Conservation (phyloP, 2,888 invertebrate genomes). For the Melipona beecheii region DNA sequence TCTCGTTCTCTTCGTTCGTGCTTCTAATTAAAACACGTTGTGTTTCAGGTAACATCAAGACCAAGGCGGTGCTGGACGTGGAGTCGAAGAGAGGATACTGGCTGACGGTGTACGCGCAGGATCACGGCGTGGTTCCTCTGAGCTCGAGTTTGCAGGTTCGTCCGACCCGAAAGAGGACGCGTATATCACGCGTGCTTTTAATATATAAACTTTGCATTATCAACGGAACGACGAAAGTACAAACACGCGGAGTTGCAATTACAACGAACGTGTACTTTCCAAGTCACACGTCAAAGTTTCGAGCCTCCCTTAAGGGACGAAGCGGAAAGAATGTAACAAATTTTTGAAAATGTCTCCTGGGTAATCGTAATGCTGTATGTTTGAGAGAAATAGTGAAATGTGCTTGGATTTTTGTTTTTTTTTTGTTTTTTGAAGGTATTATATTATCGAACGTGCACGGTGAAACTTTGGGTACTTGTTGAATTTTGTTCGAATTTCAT, state of each 20-base stretch:
- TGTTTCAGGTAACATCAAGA: conserved; percentile 91
- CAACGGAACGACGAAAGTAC: neutral
- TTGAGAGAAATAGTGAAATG: neutral
- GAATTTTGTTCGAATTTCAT: too few relatives aligned
- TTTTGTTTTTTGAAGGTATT: too few relatives aligned
- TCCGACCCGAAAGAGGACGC: neutral
- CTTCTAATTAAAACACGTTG: neutral
- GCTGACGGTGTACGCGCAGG: conserved; percentile 97
- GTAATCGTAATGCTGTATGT: neutral
- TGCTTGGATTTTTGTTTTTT: neutral
- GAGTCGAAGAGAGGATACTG: conserved; percentile 95
- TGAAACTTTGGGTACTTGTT: too few relatives aligned
- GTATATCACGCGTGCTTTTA: neutral
- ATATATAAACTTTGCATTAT: neutral
- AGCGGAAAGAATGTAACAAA: neutral
- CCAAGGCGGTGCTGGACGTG: conserved; percentile 93
- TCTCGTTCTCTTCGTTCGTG: neutral
- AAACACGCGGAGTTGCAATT: neutral
- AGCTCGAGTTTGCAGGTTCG: conserved; percentile 92
- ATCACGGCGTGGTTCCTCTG: conserved; percentile 94
- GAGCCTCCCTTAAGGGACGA: neutral
- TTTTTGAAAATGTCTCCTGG: neutral
- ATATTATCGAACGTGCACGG: too few relatives aligned
- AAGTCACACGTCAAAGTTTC: neutral
- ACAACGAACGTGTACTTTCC: neutral